These are phyloP conservation scores for Grus americana DNA, from an alignment of 2,113 vertebrate species.

Conservation along the genomic window DNA sequence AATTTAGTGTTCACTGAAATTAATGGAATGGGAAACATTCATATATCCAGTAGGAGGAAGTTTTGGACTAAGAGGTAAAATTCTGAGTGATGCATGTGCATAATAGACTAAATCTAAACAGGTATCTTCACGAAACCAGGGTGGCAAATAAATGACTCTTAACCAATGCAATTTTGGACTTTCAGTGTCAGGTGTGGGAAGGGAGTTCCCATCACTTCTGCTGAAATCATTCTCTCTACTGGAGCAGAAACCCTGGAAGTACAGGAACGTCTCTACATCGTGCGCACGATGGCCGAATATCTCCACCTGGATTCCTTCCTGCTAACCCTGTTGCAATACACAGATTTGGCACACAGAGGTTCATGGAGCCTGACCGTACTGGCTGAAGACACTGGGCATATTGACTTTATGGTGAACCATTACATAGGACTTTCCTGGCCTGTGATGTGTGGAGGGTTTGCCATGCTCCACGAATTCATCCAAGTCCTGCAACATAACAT, in stretches of 20 bases:
- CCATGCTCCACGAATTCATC: background rate
- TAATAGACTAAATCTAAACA: background rate
- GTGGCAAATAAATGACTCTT: background rate
- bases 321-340: constrained; percentile 10
- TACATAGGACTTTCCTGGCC: constrained; percentile 41
- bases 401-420: accelerated
- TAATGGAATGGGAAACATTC: background rate
- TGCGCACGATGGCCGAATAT: background rate
- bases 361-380: background rate
- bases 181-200: constrained; percentile 29
- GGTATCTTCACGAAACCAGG: background rate
- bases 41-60: background rate
- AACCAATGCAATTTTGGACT: background rate
- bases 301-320: constrained; percentile 23
- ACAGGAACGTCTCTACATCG: background rate
- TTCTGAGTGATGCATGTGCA: background rate
- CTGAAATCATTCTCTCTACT: constrained; percentile 34
- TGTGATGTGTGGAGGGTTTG: background rate
- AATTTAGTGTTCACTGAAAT: background rate
- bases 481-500: constrained; percentile 1
- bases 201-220: background rate
- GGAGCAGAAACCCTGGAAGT: background rate
- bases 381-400: background rate
- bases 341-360: background rate
- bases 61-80: background rate